Base-by-base conservation (phyloP, 1,140 invertebrate species). In the Cydia pomonella region DNA sequence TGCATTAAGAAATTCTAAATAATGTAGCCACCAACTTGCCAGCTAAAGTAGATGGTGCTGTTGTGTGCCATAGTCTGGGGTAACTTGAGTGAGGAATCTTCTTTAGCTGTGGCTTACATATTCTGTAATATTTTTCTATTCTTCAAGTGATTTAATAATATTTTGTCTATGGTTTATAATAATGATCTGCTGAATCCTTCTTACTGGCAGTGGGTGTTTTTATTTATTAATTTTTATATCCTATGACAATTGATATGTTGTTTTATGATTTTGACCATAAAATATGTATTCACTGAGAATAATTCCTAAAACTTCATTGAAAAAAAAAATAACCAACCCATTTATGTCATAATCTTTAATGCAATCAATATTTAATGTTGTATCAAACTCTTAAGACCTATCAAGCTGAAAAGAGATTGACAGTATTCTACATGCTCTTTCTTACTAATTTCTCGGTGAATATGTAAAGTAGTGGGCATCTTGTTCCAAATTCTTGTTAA, bases 191-290 rank as follows among this genome's bases (percentile, higher is more conserved):
- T 0, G 13, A 50, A 50, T 50, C 1, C 3, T 3, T 53, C 7
- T 47, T 23, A 23, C 53, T 69, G 29, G 64, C 64, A 33, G 64
- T 69, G 64, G 16, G 9, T 38, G 16, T 69, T 23, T 21, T 1
- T 50, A 47, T 47, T 53, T 53, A 3, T 53, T 18, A 6, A 41
- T n/a, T 69, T 69, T 69, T 41, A 18, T 69, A 69, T 69, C n/a
- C 64, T 41, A 2, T 69, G 64, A 33, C 25, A 29, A 33, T 69
- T 59, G 18, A 59, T 12, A 59, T 23, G 53, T 23, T 23, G 21
- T 59, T 21, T 59, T 59, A 21, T 59, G 53, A 59, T 59, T 59
- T 59, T 18, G 6, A 12, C 18, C 9, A 23, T 23, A 5, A 23
- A 59, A 59, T 59, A 23, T 18, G n/a, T 59, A 59, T 59, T 59